Evolutionary conservation across 2,888 invertebrate genomes (phyloP).

Genomic region (Drosophila niveifrons): DNA sequence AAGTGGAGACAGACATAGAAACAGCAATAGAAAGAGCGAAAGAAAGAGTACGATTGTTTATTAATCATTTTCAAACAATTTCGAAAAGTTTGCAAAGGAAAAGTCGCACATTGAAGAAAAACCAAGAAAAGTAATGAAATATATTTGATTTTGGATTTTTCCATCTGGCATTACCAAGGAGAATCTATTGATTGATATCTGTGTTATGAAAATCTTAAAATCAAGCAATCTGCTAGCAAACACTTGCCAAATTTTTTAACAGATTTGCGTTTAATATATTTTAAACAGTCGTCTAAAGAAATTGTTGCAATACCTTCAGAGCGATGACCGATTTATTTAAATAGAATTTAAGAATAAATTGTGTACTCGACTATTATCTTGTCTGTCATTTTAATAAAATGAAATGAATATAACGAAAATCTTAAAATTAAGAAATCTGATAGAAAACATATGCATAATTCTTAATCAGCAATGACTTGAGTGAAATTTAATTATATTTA

Average conservation of each 20-base stretch:
- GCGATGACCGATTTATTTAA: no score
- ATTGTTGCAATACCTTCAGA: no score
- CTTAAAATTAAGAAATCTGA: not conserved
- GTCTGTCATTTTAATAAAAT: not conserved
- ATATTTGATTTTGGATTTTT: not conserved
- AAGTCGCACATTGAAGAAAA: not conserved
- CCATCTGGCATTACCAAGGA: conserved; percentile 4
- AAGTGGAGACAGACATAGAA: conserved; percentile 15
- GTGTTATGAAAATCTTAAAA: not conserved
- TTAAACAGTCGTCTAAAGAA: no score
- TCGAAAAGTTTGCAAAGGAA: conserved; percentile 5
- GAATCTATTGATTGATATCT: not conserved
- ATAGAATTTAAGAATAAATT: no score
- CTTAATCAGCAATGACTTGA: not conserved
- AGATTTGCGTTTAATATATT: not conserved
- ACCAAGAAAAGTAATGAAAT: conserved; percentile 6
- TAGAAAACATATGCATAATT: not conserved
- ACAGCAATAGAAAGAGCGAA: conserved; percentile 21
- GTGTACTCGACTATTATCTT: no score
- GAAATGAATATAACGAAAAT: not conserved
- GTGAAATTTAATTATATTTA: not conserved
- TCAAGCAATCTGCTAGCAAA: not conserved
- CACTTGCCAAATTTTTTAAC: not conserved
- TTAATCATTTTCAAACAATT: conserved; percentile 3
- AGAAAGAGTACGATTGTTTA: not conserved